Percentiles rank a stretch among this genome's conserved stretches.
These are phyloP conservation scores for Liodrosophila aerea DNA, from an alignment of 2,888 invertebrate genomes.

Conservation along the genomic window DNA sequence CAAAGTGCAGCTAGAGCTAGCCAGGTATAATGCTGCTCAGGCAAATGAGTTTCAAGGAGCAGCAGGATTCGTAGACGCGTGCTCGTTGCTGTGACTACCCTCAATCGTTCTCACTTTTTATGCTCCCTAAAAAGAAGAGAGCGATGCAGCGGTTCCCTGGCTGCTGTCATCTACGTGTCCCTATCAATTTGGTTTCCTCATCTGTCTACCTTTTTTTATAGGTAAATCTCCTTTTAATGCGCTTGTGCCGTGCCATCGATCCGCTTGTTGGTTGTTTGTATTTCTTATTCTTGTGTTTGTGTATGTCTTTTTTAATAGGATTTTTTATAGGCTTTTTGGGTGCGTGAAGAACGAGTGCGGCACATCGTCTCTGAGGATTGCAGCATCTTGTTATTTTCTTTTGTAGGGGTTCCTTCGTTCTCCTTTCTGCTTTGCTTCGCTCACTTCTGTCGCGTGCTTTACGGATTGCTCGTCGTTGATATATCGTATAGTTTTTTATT, in stretches of 20 bases:
- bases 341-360: conserved; percentile 3
- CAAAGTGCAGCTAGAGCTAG: conserved; percentile 52
- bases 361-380: conserved; percentile 25
- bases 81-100: conserved; percentile 58
- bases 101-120: conserved; percentile 47
- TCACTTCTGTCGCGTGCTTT: conserved; percentile 69
- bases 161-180: conserved; percentile 39
- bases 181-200: conserved; percentile 55
- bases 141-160: conserved; percentile 51
- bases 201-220: conserved; percentile 70
- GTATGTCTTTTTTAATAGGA: conserved; percentile 73
- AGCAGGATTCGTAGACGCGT: conserved; percentile 58
- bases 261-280: conserved; percentile 54
- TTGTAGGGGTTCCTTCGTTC: conserved; percentile 32
- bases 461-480: conserved; percentile 29
- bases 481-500: conserved; percentile 20
- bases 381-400: conserved; percentile 38
- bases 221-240: conserved; percentile 71
- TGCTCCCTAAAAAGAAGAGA: conserved; percentile 48
- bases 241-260: conserved; percentile 59
- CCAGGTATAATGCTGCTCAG: conserved; percentile 47
- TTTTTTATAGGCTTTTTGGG: conserved; percentile 66
- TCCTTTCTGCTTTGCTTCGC: conserved; percentile 25
- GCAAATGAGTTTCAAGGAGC: conserved; percentile 47
- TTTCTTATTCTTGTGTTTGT: conserved; percentile 36